Evolutionary conservation across 2,113 vertebrate species (phyloP).

Genomic region (Nerophis lumbriciformis): DNA sequence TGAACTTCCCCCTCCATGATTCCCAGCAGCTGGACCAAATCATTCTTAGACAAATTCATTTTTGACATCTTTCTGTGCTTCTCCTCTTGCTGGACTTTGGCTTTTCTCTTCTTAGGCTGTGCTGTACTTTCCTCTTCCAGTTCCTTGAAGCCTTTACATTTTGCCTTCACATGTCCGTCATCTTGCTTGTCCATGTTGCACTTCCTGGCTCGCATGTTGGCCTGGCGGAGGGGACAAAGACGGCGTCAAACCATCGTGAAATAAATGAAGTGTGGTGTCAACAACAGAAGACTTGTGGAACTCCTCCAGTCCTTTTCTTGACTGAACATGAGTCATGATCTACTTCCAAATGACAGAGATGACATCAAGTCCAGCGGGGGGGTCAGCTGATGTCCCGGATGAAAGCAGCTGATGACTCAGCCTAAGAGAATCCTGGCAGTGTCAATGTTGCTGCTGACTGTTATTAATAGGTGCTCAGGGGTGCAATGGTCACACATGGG

Average conservation of each 20-base stretch:
- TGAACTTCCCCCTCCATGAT: constrained; percentile 97
- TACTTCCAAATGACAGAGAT: not conserved
- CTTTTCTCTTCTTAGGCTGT: constrained; percentile 36
- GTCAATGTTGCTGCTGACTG: constrained; percentile 24
- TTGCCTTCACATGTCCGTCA: constrained; percentile 67
- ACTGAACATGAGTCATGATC: not conserved
- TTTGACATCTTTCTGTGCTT: constrained; percentile 53
- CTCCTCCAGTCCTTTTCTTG: not conserved
- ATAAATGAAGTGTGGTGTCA: not conserved
- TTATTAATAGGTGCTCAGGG: constrained; percentile 62
- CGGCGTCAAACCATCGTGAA: not conserved
- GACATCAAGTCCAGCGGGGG: not conserved
- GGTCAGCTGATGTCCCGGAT: constrained; percentile 28
- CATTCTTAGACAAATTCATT: constrained; percentile 73
- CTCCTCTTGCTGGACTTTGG: constrained; percentile 54
- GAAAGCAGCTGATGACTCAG: constrained; percentile 55
- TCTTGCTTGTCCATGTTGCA: constrained; percentile 78
- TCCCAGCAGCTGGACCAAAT: constrained; percentile 85
- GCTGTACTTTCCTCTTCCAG: constrained; percentile 45
- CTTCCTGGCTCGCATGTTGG: constrained; percentile 86
- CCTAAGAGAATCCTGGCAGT: constrained; percentile 53
- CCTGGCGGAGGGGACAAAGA: constrained; percentile 52
- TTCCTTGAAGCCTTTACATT: constrained; percentile 51
- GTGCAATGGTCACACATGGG: not conserved
- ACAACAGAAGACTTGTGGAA: not conserved